Evolutionary conservation across 2,113 vertebrate species (phyloP).

Genomic region (Thunnus thynnus): DNA sequence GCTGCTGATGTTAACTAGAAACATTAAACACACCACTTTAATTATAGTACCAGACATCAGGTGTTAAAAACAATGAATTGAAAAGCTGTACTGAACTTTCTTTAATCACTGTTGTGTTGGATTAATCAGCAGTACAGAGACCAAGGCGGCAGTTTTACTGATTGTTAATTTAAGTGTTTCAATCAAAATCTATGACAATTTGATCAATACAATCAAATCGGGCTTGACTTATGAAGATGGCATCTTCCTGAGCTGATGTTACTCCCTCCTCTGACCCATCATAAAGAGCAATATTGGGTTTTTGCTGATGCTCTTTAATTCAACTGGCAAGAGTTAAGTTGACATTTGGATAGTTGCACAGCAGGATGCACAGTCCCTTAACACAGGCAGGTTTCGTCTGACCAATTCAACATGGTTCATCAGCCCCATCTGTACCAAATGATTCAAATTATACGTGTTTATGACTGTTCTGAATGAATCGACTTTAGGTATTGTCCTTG

Average conservation of each 20-base stretch:
- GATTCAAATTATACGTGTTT: conserved; percentile 54
- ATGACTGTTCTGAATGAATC: conserved; percentile 54
- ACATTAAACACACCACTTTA: not conserved
- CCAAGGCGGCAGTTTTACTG: not conserved
- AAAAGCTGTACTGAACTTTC: conserved; percentile 6
- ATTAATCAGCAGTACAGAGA: not conserved
- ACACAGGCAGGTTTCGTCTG: conserved; percentile 56
- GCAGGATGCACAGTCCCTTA: conserved; percentile 32
- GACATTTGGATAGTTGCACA: conserved; percentile 61
- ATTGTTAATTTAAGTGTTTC: conserved; percentile 16
- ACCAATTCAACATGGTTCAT: conserved; percentile 65
- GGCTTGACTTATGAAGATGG: not conserved
- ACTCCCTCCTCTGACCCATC: not conserved
- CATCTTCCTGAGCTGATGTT: not conserved
- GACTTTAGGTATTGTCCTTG: conserved; percentile 69
- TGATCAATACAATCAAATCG: conserved; percentile 6
- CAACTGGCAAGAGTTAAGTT: conserved; percentile 46
- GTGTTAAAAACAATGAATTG: not conserved
- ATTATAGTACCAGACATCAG: not conserved
- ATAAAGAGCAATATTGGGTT: not conserved
- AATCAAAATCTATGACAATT: conserved; percentile 7
- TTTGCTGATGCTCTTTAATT: conserved; percentile 26
- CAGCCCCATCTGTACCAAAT: conserved; percentile 63
- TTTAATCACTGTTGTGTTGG: conserved; percentile 4
- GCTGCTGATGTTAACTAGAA: not conserved